phyloP scores from a whole-genome alignment of 2,888 invertebrate genomes.

The Stratiomys singularior region DNA sequence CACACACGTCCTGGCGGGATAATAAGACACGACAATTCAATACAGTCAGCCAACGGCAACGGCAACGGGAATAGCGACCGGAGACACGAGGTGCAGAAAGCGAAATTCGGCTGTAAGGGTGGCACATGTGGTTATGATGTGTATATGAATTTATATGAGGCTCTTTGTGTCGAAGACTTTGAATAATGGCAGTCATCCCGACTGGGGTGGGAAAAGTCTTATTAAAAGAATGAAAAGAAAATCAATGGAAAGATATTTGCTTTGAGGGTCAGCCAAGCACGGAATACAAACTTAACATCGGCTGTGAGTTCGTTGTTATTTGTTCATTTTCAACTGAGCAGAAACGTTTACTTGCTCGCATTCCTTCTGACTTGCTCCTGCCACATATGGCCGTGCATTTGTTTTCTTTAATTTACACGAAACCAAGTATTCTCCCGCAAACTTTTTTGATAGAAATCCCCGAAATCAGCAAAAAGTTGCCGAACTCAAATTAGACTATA shows the following conservation, averaged over 20 bases:
- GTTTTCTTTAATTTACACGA: neutral
- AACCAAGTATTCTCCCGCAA: neutral
- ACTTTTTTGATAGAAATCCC: neutral
- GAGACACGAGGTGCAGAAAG: neutral
- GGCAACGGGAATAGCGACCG: neutral
- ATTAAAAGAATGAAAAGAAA: conserved; percentile 49
- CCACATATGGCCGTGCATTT: neutral
- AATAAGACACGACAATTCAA: conserved; percentile 50
- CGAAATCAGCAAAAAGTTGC: conserved; percentile 32
- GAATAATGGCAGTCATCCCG: conserved; percentile 3
- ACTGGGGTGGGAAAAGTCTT: conserved; percentile 26
- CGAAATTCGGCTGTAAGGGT: conserved; percentile 14
- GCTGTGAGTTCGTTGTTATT: conserved; percentile 2
- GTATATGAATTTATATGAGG: conserved; percentile 52
- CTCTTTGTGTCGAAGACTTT: conserved; percentile 47
- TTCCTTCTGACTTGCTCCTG: neutral
- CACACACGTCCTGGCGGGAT: conserved; percentile 47
- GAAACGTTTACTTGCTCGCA: neutral
- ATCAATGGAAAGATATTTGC: conserved; percentile 50
- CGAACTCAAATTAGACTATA: conserved; percentile 32
- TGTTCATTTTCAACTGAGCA: neutral
- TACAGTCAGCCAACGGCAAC: neutral
- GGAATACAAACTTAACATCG: conserved; percentile 21
- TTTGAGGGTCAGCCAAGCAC: conserved; percentile 50
- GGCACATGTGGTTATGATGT: conserved; percentile 52